Conservation (phyloP, 2,113 vertebrate species). For the Dolichallabes microphthalmus region DNA sequence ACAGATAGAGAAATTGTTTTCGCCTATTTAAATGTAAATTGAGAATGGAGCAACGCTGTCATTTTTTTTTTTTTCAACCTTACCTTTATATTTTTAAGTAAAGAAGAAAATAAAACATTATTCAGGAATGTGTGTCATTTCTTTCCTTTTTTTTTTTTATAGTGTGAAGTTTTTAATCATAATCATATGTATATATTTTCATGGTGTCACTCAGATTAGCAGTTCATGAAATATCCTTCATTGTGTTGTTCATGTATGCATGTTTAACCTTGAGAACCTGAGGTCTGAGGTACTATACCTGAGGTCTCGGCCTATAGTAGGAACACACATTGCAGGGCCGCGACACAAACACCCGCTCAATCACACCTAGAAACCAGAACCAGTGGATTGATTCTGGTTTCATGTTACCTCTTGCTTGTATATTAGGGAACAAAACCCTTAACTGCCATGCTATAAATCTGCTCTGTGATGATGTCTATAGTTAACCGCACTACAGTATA, state of each 20-base stretch:
- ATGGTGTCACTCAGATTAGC: neutral
- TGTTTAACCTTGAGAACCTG: neutral
- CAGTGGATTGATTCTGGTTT: neutral
- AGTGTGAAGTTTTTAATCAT: neutral
- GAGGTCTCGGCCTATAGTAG: neutral
- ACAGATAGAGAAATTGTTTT: constrained; percentile 43
- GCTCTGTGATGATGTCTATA: neutral
- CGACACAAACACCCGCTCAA: too few species aligned
- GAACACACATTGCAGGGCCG: neutral
- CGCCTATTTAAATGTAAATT: constrained; percentile 66
- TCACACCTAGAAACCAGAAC: neutral
- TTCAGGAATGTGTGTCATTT: neutral
- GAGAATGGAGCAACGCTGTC: constrained; percentile 55
- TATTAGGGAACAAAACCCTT: neutral
- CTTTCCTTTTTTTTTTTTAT: too few species aligned
- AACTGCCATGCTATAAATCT: neutral
- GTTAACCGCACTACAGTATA: neutral
- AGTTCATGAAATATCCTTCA: neutral
- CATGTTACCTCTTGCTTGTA: neutral
- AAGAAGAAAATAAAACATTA: constrained; percentile 10
- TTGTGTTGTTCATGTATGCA: neutral
- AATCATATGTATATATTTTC: neutral
- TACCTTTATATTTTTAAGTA: constrained; percentile 25
- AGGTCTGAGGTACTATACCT: too few species aligned
- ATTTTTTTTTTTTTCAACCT: constrained; percentile 56